A percentile compares a stretch with the other conserved stretches of the same genome.
These are phyloP conservation scores for Cartodere bifasciata DNA, from an alignment of 2,888 invertebrate species.

Conservation along the genomic window DNA sequence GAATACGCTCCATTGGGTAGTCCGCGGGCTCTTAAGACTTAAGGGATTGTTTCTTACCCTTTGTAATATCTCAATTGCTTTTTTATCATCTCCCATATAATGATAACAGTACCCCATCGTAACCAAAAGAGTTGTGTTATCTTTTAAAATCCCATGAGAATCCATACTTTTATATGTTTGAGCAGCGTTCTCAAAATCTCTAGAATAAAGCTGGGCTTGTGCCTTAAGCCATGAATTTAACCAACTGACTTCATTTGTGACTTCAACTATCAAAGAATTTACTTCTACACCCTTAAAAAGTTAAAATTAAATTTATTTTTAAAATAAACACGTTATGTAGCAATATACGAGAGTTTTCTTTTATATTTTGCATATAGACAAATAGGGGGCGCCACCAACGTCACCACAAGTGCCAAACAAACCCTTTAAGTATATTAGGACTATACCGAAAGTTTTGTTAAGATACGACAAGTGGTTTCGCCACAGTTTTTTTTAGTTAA, in stretches of 20 bases:
- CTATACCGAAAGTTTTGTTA: too few species aligned
- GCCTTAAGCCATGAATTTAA: conserved; percentile 49
- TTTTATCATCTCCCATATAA: conserved; percentile 54
- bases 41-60: conserved; percentile 26
- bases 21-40: too few species aligned
- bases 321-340: too few species aligned
- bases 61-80: conserved; percentile 45
- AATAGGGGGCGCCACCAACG: too few species aligned
- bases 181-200: conserved; percentile 56
- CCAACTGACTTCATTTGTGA: conserved; percentile 38
- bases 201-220: conserved; percentile 49
- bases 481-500: too few species aligned
- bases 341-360: too few species aligned
- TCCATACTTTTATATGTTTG: conserved; percentile 54
- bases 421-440: too few species aligned
- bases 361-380: too few species aligned
- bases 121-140: conserved; percentile 53
- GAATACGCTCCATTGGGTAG: too few species aligned
- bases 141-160: conserved; percentile 47
- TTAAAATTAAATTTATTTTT: too few species aligned
- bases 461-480: too few species aligned
- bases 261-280: conserved; percentile 54
- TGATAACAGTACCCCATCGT: conserved; percentile 62
- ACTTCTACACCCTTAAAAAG: conserved; percentile 57
- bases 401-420: too few species aligned